Evolutionary conservation across 2,888 invertebrate species (phyloP).

Genomic region (Petrolisthes manimaculis): DNA sequence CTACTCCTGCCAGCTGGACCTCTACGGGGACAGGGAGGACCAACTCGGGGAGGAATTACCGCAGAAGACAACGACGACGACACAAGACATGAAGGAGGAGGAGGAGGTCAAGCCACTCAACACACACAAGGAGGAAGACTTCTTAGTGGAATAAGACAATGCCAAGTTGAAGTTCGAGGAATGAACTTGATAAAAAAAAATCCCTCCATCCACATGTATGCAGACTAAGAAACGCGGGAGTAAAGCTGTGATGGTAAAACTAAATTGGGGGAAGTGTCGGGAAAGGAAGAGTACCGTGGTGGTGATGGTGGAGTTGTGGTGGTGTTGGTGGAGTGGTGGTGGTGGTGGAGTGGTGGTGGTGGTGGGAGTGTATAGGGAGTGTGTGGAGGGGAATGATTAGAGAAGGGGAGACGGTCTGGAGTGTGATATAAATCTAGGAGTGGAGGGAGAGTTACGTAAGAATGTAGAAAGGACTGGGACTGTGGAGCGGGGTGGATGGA

Average conservation of each 20-base stretch:
- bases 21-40: constrained; percentile 51
- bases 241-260: not conserved
- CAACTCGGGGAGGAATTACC: constrained; percentile 23
- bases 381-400: not conserved
- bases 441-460: not conserved
- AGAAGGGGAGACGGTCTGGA: not conserved
- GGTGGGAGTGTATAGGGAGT: not conserved
- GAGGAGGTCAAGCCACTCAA: not conserved
- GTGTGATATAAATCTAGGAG: not conserved
- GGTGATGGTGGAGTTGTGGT: not conserved
- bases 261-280: not conserved
- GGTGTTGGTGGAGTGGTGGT: not conserved
- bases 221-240: not conserved
- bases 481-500: not conserved
- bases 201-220: not conserved
- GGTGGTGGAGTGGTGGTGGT: not conserved
- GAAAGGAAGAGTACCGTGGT: not conserved
- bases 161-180: not conserved
- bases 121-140: constrained; percentile 4
- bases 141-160: not conserved
- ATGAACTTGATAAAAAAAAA: not conserved
- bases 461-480: not conserved
- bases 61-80: not conserved
- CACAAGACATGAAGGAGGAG: not conserved
- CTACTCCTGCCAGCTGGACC: constrained; percentile 40